Evolutionary conservation across 2,797 vertebrate species (phyloP), one percentile per base, ranked within the genome.

Genomic region (Morelia viridis): DNA sequence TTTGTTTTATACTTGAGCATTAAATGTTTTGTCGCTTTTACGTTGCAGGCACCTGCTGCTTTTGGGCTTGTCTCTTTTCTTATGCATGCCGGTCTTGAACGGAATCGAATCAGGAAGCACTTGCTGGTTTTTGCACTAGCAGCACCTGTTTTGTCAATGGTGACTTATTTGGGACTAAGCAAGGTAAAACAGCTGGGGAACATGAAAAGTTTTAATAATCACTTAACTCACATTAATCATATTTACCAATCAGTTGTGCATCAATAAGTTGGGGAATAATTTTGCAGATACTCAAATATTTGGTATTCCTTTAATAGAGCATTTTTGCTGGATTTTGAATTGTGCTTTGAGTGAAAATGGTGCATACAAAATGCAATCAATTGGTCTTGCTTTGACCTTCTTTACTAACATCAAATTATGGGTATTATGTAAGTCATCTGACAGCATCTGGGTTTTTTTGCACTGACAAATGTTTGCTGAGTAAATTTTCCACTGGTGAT

Each of bases 41-140:
- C 84, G 93, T 95, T 92, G 46, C 94, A 99, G 99, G 99, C 99
- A 50, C 99, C 99, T 5, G 99, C 99, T 88, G 99, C 99, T 1
- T 99, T 99, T 93, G 99, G 99, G 86, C 97, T 99, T 85, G 99
- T 99, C 64, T 99, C 99, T 5, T 99, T 99, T 97, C 98, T 99
- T 93, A 99, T 99, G 99, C 99, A 99, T 0, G 99, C 99, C 1
- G 99, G 99, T 61, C 98, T 99, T 2, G 99, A 99, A 96, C 98
- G 99, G 95, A 99, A 99, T 96, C 98, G 99, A 68, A 99, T 99
- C 96, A 98, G 99, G 90, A 99, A 99, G 95, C 99, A 99, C 95
- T 98, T 99, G 90, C 98, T 99, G 95, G 99, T 99, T 91, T 99
- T 99, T 88, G 98, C 99, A 0, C 96, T 99, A 95, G 99, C 99